Evolutionary conservation across 2,888 invertebrate genomes (phyloP), one percentile per base, ranked within the genome.

Genomic region (Protodeltote pygarga): DNA sequence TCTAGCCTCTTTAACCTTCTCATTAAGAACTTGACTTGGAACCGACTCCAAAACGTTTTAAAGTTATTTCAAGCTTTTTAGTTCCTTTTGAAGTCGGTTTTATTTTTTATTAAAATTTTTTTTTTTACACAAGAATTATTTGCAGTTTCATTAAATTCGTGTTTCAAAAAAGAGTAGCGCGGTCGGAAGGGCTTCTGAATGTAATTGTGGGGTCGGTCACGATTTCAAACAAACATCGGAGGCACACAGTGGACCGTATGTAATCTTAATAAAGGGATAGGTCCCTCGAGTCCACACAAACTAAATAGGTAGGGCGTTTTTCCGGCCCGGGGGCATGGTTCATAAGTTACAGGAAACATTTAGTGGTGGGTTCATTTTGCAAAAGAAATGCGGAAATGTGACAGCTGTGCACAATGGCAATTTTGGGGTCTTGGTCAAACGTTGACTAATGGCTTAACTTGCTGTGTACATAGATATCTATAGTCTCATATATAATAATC

Each of bases 181-280:
- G 0, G 3, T n/a, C 3, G 9, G 3, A 8, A 16, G 2, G 16
- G 2, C 9, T 16, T 14, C 17, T 21, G n/a, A 37, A 53, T 49
- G 53, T 41, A 35, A 54, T 52, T 35, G 40, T 20, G 16, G 32
- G 40, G 21, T 38, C 11, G 34, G 62, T 54, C 59, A 57, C 63
- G 48, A 44, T 45, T 24, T 23, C n/a, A 41, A 41, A 45, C 41
- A 40, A n/a, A 41, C 33, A 32, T 27, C 38, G 21, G 28, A 49
- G 58, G 52, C 24, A 57, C 24, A 57, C 54, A 46, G 44, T 39
- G 44, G 49, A 19, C 41, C 53, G 59, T 52, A 44, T 34, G 55
- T 55, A 60, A 67, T 47, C 54, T 49, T 67, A 70, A 70, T 70
- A 63, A 69, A 71, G 57, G 68, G 58, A 69, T 62, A 47, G 51